Base-by-base conservation (phyloP, 2,797 vertebrate species). In the Podargus strigoides region DNA sequence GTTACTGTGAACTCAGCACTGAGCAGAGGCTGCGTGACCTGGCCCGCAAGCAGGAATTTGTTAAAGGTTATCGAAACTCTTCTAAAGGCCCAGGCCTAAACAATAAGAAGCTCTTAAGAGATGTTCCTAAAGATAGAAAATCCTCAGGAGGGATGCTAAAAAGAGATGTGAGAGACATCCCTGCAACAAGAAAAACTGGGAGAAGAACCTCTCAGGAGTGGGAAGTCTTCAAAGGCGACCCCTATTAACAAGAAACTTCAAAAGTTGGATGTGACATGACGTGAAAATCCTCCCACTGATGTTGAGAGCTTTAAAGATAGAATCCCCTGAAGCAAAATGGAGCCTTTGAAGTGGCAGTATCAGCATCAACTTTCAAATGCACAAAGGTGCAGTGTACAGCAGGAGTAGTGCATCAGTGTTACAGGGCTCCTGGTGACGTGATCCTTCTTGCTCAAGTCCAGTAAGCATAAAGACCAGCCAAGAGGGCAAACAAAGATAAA, bases 221-320 rank as follows among this genome's bases (percentile, higher is more conserved):
- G 91, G 79, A 94, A 88, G 87, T 86, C 94, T 96, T 97, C 96
- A 97, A 96, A 97, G 87, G 75, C 10, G 47, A 97, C 95, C 93
- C 74, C 77, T 94, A 96, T 97, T 96, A 97, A 95, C 86, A 82
- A 93, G 69, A 91, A 95, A 96, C 96, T 97, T 97, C 96, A 97
- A 92, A 97, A 94, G 95, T 95, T 73, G 88, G 93, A 96, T 82
- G 69, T 95, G 96, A 96, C 91, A 83, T 90, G 93, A 96, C 5
- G 62, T 91, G 87, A 96, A 96, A 96, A 97, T 95, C 93, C 87
- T 96, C 91, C 95, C 64, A 92, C 91, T 94, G 97, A 96, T 95
- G 91, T 72, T 76, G 94, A 95, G 81, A 4, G 39, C 95, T 97
- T 95, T 95, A 94, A 96, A 96, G 96, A 90, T 92, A 95, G 94